These are phyloP conservation scores for Astreopora myriophthalma DNA, from an alignment of 64 coral and sea anemone genomes.

Conservation along the genomic window DNA sequence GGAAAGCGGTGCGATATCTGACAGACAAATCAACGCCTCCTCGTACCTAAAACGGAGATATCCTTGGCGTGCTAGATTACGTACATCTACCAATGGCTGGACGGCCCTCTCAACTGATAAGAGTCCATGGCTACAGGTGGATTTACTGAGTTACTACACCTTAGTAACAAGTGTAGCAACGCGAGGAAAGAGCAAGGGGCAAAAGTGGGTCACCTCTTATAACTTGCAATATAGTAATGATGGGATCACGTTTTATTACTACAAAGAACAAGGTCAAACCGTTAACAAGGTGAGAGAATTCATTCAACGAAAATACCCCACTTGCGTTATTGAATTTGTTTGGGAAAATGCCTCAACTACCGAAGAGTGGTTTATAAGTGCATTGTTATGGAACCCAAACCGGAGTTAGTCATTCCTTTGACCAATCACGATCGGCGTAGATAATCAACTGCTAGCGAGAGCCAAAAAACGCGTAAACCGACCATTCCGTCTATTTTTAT, in stretches of 20 bases:
- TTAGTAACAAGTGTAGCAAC: not conserved
- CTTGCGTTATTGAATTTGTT: too few species aligned
- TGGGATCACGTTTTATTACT: not conserved
- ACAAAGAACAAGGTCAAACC: not conserved
- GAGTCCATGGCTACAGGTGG: not conserved
- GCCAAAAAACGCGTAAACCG: too few species aligned
- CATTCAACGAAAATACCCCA: too few species aligned
- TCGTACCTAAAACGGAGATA: not conserved
- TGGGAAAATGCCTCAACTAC: too few species aligned
- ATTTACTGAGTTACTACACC: not conserved
- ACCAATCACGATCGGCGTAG: too few species aligned
- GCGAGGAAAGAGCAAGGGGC: not conserved
- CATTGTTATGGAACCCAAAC: too few species aligned
- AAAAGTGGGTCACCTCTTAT: not conserved
- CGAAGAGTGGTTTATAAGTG: too few species aligned
- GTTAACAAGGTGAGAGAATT: not conserved
- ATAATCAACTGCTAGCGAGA: too few species aligned
- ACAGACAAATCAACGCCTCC: not conserved
- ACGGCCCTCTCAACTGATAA: too few species aligned
- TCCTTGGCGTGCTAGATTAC: not conserved
- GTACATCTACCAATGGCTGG: not conserved
- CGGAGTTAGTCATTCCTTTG: too few species aligned
- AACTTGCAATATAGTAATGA: not conserved
- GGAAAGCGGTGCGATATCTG: not conserved
- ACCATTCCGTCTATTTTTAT: too few species aligned